Conservation (phyloP, 2,113 vertebrate species). For the Xiphophorus couchianus region DNA sequence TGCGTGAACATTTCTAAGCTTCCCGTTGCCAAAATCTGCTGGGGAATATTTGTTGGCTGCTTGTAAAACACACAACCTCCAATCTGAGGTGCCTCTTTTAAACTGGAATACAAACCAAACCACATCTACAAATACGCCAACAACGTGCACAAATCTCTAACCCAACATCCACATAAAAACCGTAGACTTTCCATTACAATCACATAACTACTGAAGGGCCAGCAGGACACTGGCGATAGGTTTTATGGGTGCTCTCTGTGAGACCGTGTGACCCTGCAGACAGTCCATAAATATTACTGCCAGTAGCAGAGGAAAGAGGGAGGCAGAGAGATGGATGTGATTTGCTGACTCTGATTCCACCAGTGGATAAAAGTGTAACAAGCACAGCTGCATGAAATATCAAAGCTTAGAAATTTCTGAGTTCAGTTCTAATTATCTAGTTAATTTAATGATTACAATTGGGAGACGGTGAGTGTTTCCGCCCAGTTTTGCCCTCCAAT, state of each 20-base stretch:
- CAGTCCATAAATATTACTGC: conserved; percentile 63
- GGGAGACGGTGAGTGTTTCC: conserved; percentile 1
- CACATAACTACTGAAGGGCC: conserved; percentile 54
- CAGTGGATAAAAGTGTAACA: conserved; percentile 29
- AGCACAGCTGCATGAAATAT: conserved; percentile 19
- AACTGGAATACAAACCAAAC: conserved; percentile 1
- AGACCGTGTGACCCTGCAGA: conserved; percentile 52
- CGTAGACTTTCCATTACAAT: conserved; percentile 57
- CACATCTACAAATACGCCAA: conserved; percentile 23
- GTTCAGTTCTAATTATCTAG: conserved; percentile 26
- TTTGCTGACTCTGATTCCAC: conserved; percentile 21
- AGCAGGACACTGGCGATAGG: conserved; percentile 50
- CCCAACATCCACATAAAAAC: conserved; percentile 37
- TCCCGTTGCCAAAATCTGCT: not conserved
- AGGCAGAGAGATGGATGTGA: conserved; percentile 18
- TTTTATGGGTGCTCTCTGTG: conserved; percentile 60
- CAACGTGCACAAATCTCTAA: conserved; percentile 48
- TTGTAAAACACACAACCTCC: conserved; percentile 8
- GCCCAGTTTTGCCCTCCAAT: conserved; percentile 32
- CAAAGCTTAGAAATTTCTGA: conserved; percentile 4
- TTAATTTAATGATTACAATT: conserved; percentile 34
- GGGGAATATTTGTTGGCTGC: not conserved
- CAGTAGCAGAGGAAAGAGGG: conserved; percentile 33
- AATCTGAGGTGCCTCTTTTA: not conserved
- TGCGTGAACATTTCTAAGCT: not conserved